These are phyloP conservation scores for Tauraco erythrolophus DNA, from an alignment of 2,113 vertebrate genomes.

Conservation along the genomic window DNA sequence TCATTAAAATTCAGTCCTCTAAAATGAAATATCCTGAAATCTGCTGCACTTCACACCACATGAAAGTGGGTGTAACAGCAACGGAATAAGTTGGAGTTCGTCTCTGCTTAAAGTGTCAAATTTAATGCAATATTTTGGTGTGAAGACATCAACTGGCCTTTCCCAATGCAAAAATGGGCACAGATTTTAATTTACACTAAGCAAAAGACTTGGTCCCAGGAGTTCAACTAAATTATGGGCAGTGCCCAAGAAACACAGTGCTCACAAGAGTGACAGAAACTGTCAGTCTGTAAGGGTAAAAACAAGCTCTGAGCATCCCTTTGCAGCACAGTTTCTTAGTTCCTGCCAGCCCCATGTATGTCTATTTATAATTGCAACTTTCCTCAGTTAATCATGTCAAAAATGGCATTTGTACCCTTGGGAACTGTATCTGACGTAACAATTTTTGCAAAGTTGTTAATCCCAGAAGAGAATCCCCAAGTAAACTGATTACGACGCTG, in stretches of 20 bases:
- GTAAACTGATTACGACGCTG: background rate
- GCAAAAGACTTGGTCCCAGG: background rate
- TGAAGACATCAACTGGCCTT: background rate
- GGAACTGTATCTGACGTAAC: constrained; percentile 9
- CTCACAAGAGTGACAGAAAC: background rate
- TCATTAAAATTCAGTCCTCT: constrained; percentile 61
- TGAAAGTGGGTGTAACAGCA: constrained; percentile 60
- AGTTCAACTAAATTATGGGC: background rate
- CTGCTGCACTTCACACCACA: constrained; percentile 65
- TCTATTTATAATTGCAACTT: constrained; percentile 41
- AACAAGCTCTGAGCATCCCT: background rate
- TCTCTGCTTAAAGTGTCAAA: constrained; percentile 17
- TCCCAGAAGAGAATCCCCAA: constrained; percentile 24
- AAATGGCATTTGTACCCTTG: constrained; percentile 30
- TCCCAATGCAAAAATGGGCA: background rate
- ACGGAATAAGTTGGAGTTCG: constrained; percentile 47
- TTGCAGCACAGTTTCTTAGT: background rate
- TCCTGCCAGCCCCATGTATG: background rate
- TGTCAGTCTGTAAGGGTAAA: background rate
- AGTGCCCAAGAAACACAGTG: background rate
- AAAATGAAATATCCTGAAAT: constrained; percentile 60
- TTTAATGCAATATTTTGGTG: constrained; percentile 34
- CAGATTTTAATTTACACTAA: background rate
- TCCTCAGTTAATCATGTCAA: constrained; percentile 28
- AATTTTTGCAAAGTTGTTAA: constrained; percentile 8